Conservation (phyloP, 2,888 invertebrate species). For the Eudemis profundana region DNA sequence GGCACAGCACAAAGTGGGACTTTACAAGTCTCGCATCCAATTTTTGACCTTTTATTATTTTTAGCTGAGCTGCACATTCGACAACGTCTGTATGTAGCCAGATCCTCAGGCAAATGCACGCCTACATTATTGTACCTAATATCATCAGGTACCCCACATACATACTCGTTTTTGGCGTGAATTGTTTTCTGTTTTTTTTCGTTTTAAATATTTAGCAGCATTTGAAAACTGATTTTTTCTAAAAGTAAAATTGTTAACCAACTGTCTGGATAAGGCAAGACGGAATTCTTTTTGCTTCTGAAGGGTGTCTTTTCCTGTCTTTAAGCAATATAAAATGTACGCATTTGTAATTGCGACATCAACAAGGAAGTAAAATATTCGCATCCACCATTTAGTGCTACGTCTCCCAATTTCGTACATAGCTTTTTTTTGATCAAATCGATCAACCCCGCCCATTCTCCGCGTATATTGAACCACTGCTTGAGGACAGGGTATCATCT, state of each 20-base stretch:
- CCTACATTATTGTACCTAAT: constrained; percentile 11
- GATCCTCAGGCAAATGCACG: constrained; percentile 9
- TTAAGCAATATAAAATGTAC: constrained; percentile 19
- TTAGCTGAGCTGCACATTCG: constrained; percentile 19
- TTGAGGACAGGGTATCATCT: constrained; percentile 21
- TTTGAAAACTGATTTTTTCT: constrained; percentile 20
- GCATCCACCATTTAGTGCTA: constrained; percentile 23
- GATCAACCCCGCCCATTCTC: constrained; percentile 21
- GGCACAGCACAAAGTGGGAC: constrained; percentile 13
- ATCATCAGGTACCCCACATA: constrained; percentile 18
- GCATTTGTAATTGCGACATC: constrained; percentile 20
- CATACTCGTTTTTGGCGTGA: constrained; percentile 24
- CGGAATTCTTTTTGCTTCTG: constrained; percentile 14
- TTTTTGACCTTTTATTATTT: constrained; percentile 17
- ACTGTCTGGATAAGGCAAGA: constrained; percentile 10
- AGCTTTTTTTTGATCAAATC: constrained; percentile 13
- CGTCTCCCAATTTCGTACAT: constrained; percentile 16
- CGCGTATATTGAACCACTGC: constrained; percentile 22
- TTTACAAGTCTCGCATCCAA: constrained; percentile 11
- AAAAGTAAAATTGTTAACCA: constrained; percentile 21
- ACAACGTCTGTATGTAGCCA: constrained; percentile 16
- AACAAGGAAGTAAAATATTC: constrained; percentile 25
- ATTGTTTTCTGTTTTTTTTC: constrained; percentile 21
- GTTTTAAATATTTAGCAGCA: constrained; percentile 7
- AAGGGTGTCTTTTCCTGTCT: constrained; percentile 12